Evolutionary conservation across 2,113 vertebrate species (phyloP).

Genomic region (Pionites leucogaster): DNA sequence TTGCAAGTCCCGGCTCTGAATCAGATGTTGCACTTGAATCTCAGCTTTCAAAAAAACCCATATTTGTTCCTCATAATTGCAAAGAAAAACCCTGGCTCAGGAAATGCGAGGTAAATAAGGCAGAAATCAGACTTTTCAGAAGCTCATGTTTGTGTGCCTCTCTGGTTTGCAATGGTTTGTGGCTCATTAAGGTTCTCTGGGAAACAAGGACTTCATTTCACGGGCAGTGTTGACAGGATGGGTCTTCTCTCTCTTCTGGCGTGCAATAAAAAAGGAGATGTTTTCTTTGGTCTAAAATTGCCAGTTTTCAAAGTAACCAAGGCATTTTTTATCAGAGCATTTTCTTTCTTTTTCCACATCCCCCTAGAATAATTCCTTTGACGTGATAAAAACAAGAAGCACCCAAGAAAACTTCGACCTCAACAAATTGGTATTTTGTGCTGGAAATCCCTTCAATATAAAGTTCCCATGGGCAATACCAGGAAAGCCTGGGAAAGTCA

Average conservation of each 20-base stretch:
- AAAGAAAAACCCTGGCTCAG: neutral
- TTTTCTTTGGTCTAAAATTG: neutral
- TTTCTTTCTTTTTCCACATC: constrained; percentile 16
- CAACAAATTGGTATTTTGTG: neutral
- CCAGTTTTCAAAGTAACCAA: neutral
- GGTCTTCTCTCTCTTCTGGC: neutral
- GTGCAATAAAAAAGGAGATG: neutral
- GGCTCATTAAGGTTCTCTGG: neutral
- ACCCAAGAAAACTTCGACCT: neutral
- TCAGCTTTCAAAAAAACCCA: neutral
- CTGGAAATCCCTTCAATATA: neutral
- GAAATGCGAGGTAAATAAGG: neutral
- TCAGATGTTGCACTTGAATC: neutral
- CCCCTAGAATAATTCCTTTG: neutral
- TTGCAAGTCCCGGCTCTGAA: neutral
- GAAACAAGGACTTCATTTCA: neutral
- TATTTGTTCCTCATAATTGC: neutral
- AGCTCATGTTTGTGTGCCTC: neutral
- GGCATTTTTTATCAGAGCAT: neutral
- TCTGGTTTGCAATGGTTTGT: neutral
- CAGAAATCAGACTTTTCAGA: neutral
- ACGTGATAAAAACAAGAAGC: neutral
- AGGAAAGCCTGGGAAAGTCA: neutral
- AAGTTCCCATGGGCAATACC: neutral
- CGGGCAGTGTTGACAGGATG: neutral